Evolutionary conservation across 64 coral and sea anemone species (phyloP).

Genomic region (Porites australiensis): DNA sequence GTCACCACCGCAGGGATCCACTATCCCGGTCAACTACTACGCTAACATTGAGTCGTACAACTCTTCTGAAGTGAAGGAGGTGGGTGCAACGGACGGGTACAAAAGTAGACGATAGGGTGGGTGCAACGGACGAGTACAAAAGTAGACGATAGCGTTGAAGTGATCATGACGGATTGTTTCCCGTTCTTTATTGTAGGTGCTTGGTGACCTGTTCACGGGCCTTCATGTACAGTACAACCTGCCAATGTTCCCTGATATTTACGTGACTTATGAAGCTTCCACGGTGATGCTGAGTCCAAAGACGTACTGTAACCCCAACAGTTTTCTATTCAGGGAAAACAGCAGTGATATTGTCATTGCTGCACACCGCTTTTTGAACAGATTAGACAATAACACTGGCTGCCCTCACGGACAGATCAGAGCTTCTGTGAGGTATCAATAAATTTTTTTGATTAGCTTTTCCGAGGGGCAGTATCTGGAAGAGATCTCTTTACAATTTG

Average conservation of each 20-base stretch:
- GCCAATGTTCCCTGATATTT: constrained; percentile 80
- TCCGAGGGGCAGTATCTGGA: too few species aligned
- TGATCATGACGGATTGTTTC: not conserved
- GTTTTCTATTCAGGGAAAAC: constrained; percentile 92
- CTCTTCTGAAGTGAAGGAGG: constrained; percentile 72
- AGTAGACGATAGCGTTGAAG: too few species aligned
- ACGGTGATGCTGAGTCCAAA: constrained; percentile 92
- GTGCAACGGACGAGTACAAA: too few species aligned
- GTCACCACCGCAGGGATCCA: constrained; percentile 46
- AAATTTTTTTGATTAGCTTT: not conserved
- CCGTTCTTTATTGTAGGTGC: constrained; percentile 49
- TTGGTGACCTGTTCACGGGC: constrained; percentile 84
- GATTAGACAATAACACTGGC: constrained; percentile 40
- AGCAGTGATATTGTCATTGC: constrained; percentile 80
- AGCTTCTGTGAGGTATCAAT: constrained; percentile 81
- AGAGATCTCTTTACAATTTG: too few species aligned
- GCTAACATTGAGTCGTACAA: constrained; percentile 87
- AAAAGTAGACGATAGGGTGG: constrained; percentile 27
- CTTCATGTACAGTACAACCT: constrained; percentile 85
- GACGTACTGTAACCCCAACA: constrained; percentile 87
- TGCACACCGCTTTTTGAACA: constrained; percentile 86
- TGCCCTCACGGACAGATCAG: constrained; percentile 72
- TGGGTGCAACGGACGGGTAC: not conserved
- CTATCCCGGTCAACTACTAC: constrained; percentile 71
- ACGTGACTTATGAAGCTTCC: constrained; percentile 73